Conservation (phyloP, 2,797 vertebrate genomes). For the Alauda arvensis region DNA sequence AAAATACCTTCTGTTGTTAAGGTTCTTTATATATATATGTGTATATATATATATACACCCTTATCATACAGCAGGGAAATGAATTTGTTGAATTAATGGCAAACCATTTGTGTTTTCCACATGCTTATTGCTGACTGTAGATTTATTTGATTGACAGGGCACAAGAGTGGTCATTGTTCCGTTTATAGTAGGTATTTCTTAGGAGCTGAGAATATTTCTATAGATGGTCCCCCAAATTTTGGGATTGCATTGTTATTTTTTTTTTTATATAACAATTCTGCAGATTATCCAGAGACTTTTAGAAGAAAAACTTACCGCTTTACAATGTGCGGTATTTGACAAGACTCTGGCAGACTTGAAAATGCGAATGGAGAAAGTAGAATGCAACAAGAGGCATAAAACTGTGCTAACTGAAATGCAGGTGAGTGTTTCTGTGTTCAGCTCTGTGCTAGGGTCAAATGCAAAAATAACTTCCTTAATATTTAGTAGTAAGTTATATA, state of each 20-base stretch:
- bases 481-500: not conserved
- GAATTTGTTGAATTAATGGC: not conserved
- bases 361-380: constrained; percentile 89
- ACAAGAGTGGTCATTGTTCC: not conserved
- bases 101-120: not conserved
- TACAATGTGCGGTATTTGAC: constrained; percentile 88
- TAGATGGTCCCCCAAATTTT: not conserved
- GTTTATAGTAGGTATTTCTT: not conserved
- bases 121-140: not conserved
- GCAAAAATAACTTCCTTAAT: not conserved
- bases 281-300: constrained; percentile 91
- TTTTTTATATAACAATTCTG: not conserved
- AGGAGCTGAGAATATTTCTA: not conserved
- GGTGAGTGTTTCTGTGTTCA: constrained; percentile 68
- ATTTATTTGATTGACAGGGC: not conserved
- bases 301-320: constrained; percentile 83
- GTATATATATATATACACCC: too few relatives aligned
- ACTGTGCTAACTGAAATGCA: constrained; percentile 75
- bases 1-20: not conserved
- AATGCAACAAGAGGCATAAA: constrained; percentile 91
- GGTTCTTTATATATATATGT: not conserved
- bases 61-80: not conserved
- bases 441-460: not conserved
- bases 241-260: not conserved
- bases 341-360: constrained; percentile 87